Base-by-base conservation (phyloP, 2,113 vertebrate species). In the Leptosomus discolor region DNA sequence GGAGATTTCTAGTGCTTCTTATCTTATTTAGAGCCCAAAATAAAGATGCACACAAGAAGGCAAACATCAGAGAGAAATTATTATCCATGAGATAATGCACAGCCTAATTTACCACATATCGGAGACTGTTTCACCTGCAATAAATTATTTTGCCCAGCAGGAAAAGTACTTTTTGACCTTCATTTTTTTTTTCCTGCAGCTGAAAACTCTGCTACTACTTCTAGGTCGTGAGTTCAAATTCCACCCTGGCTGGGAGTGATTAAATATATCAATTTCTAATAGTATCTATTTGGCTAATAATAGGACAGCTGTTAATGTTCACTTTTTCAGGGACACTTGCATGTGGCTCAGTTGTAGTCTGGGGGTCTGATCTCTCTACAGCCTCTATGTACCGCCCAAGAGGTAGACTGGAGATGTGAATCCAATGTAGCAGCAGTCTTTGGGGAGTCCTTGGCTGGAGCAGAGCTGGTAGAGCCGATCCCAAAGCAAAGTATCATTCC, bases 1-100 rank as follows among this genome's bases (percentile, higher is more conserved):
- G 30, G 97, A 96, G 96, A 94, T 70, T 96, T 97, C 95, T 96
- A 70, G 74, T 74, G 48, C 75, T 94, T 92, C 94, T 97, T 95
- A 95, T 96, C 93, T 93, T 94, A 81, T 92, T 95, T 85, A 92
- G 91, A 95, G 71, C 84, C 92, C 94, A 91, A 95, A 96, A 96
- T 96, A 96, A 95, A 96, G 89, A 95, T 74, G 85, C 74, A 89
- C 50, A 73, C 80, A 89, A 91, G 77, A 94, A 94, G 81, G 84
- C 53, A 92, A 97, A 95, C 79, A 94, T 96, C 94, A 96, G 85
- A 94, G 61, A 80, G 91, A 92, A 96, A 94, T 81, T 96, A 95
- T 92, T 96, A 92, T 82, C 92, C 80, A 75, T 60, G 90, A 96
- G 91, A 95, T 92, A 97, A 96, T 81, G 89, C 77, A 88, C 82